Evolutionary conservation across 2,113 vertebrate species (phyloP).

Genomic region (Percina caprodes): DNA sequence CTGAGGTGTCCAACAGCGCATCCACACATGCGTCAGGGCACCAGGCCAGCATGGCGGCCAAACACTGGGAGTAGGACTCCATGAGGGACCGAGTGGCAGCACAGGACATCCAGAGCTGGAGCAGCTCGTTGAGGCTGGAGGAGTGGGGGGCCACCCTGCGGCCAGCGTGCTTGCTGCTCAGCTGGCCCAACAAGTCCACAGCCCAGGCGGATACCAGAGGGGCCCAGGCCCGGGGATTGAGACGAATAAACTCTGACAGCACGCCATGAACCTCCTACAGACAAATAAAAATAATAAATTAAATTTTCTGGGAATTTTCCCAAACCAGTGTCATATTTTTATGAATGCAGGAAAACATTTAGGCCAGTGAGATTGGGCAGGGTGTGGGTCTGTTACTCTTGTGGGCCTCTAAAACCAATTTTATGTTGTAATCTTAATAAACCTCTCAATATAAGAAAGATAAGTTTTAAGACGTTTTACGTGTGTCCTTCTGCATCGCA

Average conservation of each 20-base stretch:
- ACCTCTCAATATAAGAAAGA: background rate
- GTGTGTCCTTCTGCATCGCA: slow-evolving; percentile 15
- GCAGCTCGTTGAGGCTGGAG: slow-evolving; percentile 91
- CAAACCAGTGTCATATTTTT: background rate
- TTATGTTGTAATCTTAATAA: background rate
- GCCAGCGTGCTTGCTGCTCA: slow-evolving; percentile 93
- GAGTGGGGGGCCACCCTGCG: slow-evolving; percentile 89
- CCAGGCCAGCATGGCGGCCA: slow-evolving; percentile 90
- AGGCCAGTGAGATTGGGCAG: background rate
- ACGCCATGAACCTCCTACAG: slow-evolving; percentile 87
- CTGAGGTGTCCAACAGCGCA: slow-evolving; percentile 92
- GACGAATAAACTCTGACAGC: slow-evolving; percentile 88
- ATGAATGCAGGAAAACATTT: background rate
- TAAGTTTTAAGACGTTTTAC: background rate
- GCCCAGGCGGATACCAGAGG: slow-evolving; percentile 93
- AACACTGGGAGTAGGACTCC: slow-evolving; percentile 95
- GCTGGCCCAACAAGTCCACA: slow-evolving; percentile 94
- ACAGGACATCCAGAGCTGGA: slow-evolving; percentile 97
- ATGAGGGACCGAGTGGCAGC: slow-evolving; percentile 91
- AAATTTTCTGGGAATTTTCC: background rate
- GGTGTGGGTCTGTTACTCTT: background rate
- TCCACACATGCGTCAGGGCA: slow-evolving; percentile 96
- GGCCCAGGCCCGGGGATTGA: slow-evolving; percentile 93
- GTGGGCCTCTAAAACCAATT: background rate
- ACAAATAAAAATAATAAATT: slow-evolving; percentile 19